Conservation (phyloP, 2,113 vertebrate genomes). For the Diphyllodes magnificus region DNA sequence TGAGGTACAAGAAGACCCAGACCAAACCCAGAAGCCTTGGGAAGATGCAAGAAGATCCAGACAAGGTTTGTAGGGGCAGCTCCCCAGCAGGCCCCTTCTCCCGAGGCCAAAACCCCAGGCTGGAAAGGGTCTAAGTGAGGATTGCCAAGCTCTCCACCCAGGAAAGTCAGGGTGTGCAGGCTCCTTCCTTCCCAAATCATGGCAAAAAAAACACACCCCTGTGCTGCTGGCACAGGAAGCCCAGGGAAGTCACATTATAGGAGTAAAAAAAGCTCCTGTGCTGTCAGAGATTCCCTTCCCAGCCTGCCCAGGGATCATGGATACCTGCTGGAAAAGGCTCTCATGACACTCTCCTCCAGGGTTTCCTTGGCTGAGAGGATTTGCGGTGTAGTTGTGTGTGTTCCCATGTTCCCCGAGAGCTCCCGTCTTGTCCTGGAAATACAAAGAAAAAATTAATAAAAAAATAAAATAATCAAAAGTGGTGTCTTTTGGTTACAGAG, state of each 20-base stretch:
- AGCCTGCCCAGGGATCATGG: background rate
- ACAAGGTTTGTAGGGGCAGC: background rate
- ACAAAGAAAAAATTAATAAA: background rate
- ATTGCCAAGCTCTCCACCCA: conserved; percentile 10
- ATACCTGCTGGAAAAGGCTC: background rate
- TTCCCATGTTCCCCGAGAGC: background rate
- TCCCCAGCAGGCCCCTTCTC: background rate
- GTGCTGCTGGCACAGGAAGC: background rate
- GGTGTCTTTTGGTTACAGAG: background rate
- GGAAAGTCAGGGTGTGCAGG: background rate
- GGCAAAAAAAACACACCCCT: background rate
- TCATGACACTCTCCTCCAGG: accelerated
- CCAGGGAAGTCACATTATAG: background rate
- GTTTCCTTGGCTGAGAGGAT: background rate
- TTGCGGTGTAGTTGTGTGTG: accelerated
- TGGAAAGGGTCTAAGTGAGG: background rate
- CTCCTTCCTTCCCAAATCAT: background rate
- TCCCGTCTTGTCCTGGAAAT: accelerated
- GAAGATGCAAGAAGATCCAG: background rate
- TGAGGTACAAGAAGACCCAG: background rate
- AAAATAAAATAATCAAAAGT: background rate
- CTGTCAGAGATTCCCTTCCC: background rate
- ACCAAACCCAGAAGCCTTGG: background rate
- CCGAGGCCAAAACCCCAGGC: background rate
- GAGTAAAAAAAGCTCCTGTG: background rate